Evolutionary conservation across 2,888 invertebrate species (phyloP), one percentile per base, ranked within the genome.

Genomic region (Pheosia tremula): DNA sequence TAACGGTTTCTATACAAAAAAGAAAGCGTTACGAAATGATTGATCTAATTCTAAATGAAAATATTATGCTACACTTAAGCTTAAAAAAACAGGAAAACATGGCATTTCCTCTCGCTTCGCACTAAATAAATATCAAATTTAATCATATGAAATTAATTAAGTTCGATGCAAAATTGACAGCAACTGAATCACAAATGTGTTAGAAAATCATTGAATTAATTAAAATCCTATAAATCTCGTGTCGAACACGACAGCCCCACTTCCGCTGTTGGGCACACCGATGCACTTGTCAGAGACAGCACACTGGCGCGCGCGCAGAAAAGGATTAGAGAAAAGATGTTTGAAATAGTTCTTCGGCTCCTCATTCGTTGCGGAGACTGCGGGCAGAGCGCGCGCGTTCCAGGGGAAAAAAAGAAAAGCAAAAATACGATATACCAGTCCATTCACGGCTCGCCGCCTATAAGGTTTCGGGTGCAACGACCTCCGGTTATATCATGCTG

Each of bases 251-350:
- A 81, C 77, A 82, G 71, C 81, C 82, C 75, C 82, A 81, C 81
- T 83, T 84, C 83, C 84, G 81, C 68, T 74, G 69, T 69, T 58
- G 71, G 66, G 79, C 88, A 85, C 86, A 86, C 85, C 63, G 78
- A 61, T 67, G 78, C 84, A 84, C 83, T 84, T 85, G 82, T 66
- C 72, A 78, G 79, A 75, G 58, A 74, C 66, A 71, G 78, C 88
- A 86, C 89, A 90, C 88, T 83, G 81, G 82, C 81, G 84, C 82
- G 76, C 72, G 82, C 79, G 83, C 85, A 86, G 88, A 84, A 89
- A 90, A 90, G 90, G 89, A 89, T 90, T 90, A 90, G 90, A 90
- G 90, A 88, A 89, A 89, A 91, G 87, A 90, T 90, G 83, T 88
- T 91, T 91, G 91, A 89, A 91, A 91, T 90, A 91, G 90, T 91